Conservation (phyloP, 53 echinoderm and acorn worm species). For the Crossaster papposus region DNA sequence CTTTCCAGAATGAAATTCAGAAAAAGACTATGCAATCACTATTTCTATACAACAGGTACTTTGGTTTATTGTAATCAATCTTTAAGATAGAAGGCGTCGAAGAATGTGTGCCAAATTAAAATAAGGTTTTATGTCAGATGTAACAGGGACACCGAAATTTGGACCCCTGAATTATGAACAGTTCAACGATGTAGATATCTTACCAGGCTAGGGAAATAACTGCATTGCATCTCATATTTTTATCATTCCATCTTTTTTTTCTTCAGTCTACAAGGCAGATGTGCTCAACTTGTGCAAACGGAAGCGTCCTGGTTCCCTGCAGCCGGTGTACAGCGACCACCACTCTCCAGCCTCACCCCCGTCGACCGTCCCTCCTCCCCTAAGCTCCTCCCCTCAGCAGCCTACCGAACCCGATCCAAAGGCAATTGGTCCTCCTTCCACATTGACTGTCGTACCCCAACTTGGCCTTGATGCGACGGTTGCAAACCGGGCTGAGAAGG, state of each 20-base stretch:
- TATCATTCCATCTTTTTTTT: background rate
- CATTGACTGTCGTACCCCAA: background rate
- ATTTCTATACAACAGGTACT: too few species aligned
- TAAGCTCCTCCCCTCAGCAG: background rate
- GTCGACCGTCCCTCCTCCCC: background rate
- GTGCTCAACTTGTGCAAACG: conserved; percentile 89
- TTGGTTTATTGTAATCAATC: too few species aligned
- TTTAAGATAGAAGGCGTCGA: too few species aligned
- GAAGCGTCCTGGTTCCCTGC: conserved; percentile 66
- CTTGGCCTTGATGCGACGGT: background rate
- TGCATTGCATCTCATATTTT: background rate
- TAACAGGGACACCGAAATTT: too few species aligned
- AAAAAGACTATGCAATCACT: too few species aligned
- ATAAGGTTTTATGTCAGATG: too few species aligned
- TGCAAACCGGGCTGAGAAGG: background rate
- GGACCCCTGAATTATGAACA: too few species aligned
- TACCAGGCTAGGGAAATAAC: too few species aligned
- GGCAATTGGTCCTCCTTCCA: background rate
- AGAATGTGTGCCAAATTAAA: too few species aligned
- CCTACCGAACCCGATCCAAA: background rate
- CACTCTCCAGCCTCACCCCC: background rate
- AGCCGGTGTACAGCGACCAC: conserved; percentile 81
- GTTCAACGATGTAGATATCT: too few species aligned
- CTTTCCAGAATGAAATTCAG: too few species aligned
- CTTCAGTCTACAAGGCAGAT: conserved; percentile 96